Conservation (phyloP, 1,140 invertebrate genomes). For the Zaprionus capensis region DNA sequence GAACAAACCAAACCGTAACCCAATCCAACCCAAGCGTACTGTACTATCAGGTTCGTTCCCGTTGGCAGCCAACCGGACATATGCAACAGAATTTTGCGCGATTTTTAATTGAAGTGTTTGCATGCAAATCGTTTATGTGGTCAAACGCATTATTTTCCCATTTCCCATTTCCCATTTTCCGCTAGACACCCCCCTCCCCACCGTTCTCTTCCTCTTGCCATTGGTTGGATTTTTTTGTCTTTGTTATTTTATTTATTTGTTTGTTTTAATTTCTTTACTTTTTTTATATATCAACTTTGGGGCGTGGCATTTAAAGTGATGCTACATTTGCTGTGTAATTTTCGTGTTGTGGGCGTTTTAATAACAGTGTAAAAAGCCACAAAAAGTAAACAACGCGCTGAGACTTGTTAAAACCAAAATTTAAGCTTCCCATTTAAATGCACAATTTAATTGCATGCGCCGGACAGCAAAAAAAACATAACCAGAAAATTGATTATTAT, state of each 20-base stretch:
- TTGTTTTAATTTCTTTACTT: slow-evolving; percentile 7
- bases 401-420: slow-evolving; percentile 23
- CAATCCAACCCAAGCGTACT: neutral
- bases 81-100: slow-evolving; percentile 48
- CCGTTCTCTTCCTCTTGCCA: neutral
- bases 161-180: slow-evolving; percentile 17
- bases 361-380: slow-evolving; percentile 71
- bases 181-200: neutral
- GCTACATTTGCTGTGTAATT: slow-evolving; percentile 40
- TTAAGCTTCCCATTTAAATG: slow-evolving; percentile 20
- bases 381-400: slow-evolving; percentile 42
- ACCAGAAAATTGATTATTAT: slow-evolving; percentile 3
- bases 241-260: slow-evolving; percentile 27
- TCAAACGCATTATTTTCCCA: slow-evolving; percentile 79
- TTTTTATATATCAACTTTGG: slow-evolving; percentile 8
- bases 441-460: slow-evolving; percentile 1
- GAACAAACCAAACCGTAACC: neutral
- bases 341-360: slow-evolving; percentile 66
- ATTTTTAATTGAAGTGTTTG: slow-evolving; percentile 82
- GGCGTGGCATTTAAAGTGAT: slow-evolving; percentile 35
- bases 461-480: neutral
- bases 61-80: slow-evolving; percentile 14
- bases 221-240: slow-evolving; percentile 7
- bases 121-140: slow-evolving; percentile 79
- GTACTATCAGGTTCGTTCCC: neutral